Percentiles rank a stretch among this genome's conserved stretches.
phyloP scores from a whole-genome alignment of 2,797 vertebrate genomes.

The Furcifer pardalis region DNA sequence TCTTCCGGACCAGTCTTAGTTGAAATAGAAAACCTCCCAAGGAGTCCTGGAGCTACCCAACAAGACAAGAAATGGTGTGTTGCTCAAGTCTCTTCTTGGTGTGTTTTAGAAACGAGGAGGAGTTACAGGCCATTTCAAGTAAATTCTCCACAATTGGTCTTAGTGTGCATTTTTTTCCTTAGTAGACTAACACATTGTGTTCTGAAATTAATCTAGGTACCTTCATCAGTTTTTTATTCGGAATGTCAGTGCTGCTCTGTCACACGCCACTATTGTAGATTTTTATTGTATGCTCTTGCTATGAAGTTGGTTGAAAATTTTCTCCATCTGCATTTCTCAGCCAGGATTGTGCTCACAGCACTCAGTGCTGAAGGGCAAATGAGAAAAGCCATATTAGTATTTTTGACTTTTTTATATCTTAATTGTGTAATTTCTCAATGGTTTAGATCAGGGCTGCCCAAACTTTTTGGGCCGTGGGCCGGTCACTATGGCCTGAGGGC shows the following conservation, averaged over 20 bases:
- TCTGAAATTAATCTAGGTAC: neutral
- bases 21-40: conserved; percentile 88
- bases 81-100: conserved; percentile 39
- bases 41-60: conserved; percentile 82
- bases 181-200: neutral
- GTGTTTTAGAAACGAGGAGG: conserved; percentile 45
- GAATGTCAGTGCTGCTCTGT: conserved; percentile 10
- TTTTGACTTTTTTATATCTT: conserved; percentile 30
- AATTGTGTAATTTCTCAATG: conserved; percentile 8
- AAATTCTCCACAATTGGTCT: conserved; percentile 42
- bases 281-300: conserved; percentile 7
- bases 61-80: conserved; percentile 89
- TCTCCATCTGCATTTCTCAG: conserved; percentile 20
- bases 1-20: conserved; percentile 80
- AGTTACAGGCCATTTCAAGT: conserved; percentile 40
- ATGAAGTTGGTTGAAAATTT: neutral
- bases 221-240: neutral
- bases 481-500: too few relatives aligned
- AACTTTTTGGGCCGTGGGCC: too few relatives aligned
- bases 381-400: neutral
- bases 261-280: neutral
- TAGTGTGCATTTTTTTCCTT: conserved; percentile 58
- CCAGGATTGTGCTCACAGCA: neutral
- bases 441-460: too few relatives aligned
- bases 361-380: neutral